Conservation (phyloP, 1,140 invertebrate species). For the Proales similis region DNA sequence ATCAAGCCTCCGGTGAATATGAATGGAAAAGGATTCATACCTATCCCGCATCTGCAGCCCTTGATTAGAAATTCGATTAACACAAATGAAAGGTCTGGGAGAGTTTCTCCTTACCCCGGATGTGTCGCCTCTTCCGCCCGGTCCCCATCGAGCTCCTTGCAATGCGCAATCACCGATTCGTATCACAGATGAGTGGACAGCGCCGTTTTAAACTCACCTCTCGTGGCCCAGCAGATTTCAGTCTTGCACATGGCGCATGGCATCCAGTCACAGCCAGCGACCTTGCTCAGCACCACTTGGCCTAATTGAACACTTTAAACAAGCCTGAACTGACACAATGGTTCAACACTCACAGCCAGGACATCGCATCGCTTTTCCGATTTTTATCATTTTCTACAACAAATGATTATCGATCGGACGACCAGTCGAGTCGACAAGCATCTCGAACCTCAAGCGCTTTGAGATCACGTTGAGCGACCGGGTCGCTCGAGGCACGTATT, state of each 20-base stretch:
- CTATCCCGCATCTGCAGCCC: too few relatives aligned
- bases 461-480: conserved; percentile 65
- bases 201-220: conserved; percentile 18
- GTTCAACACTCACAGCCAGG: conserved; percentile 63
- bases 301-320: conserved; percentile 61
- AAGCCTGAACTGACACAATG: not conserved
- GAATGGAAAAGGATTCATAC: too few relatives aligned
- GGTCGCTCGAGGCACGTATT: conserved; percentile 58
- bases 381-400: conserved; percentile 65
- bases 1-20: too few relatives aligned
- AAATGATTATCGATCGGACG: conserved; percentile 26
- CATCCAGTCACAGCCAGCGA: conserved; percentile 90
- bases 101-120: too few relatives aligned
- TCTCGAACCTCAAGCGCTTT: conserved; percentile 62
- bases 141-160: conserved; percentile 31
- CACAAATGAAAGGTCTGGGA: too few relatives aligned
- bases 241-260: conserved; percentile 84
- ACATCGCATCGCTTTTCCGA: conserved; percentile 76
- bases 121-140: conserved; percentile 21
- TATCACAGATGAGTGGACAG: not conserved
- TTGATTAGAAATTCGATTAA: too few relatives aligned
- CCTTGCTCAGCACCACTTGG: conserved; percentile 71
- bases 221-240: conserved; percentile 68
- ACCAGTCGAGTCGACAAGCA: not conserved
- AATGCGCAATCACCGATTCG: not conserved